A percentile compares a stretch with the other conserved stretches of the same genome.
These are phyloP conservation scores for Capitulum mitella DNA, from an alignment of 2,888 invertebrate species.

Conservation along the genomic window DNA sequence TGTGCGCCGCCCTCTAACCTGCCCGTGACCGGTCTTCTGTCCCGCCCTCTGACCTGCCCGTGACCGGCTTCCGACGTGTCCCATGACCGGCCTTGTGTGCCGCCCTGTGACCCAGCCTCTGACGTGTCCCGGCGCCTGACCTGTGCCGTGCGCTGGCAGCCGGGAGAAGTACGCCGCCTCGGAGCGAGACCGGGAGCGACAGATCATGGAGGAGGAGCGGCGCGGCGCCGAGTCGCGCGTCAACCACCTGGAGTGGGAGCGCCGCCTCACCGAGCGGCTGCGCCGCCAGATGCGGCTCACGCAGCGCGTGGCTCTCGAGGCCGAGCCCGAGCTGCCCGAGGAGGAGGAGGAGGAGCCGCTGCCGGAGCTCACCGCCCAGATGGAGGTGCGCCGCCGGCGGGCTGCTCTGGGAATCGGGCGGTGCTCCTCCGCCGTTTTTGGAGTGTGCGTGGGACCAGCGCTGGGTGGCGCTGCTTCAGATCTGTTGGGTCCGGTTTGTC, in stretches of 20 bases:
- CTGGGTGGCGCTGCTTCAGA: too few species aligned
- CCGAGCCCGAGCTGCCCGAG: constrained; percentile 37
- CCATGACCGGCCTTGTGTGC: too few species aligned
- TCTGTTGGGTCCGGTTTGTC: too few species aligned
- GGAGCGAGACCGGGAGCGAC: background rate
- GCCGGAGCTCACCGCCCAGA: constrained; percentile 59
- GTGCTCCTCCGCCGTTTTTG: too few species aligned
- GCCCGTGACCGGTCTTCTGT: too few species aligned
- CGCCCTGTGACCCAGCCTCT: too few species aligned
- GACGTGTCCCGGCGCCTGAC: background rate
- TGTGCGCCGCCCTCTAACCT: too few species aligned
- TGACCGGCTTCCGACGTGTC: too few species aligned
- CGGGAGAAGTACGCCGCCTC: constrained; percentile 6
- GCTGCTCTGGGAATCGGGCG: too few species aligned
- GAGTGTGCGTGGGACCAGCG: too few species aligned
- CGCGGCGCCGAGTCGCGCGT: background rate
- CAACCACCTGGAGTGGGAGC: constrained; percentile 12
- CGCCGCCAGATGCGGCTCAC: constrained; percentile 26
- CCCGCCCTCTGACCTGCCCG: too few species aligned
- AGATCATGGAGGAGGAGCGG: background rate
- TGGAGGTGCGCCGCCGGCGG: constrained; percentile 47
- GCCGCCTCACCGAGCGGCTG: background rate
- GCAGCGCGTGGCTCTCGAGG: constrained; percentile 29
- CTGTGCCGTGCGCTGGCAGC: background rate
- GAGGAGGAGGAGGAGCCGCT: constrained; percentile 50